Evolutionary conservation across 2,113 vertebrate species (phyloP), one percentile per base, ranked within the genome.

Genomic region (Uria lomvia): DNA sequence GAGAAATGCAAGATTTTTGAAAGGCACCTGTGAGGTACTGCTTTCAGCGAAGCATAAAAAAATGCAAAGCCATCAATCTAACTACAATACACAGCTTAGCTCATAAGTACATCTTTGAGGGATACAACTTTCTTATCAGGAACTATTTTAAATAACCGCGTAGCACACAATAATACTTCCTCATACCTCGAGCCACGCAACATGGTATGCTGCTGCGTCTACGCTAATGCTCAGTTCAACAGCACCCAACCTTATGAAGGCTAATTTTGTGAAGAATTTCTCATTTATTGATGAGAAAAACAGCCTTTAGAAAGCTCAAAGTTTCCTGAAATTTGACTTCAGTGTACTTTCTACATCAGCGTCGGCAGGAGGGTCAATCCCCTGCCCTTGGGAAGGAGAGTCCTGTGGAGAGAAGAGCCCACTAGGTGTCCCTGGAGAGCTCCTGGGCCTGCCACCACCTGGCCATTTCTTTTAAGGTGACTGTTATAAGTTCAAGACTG

Each of bases 271-370:
- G 27, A 75, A 58, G 22, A 62, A 53, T 23, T 68, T 53, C 40
- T 52, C 38, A 43, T 43, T 80, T 70, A 53, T 11, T 45, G 38
- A 65, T 30, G 43, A 67, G n/a, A 34, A 58, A 50, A 49, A 59
- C 11, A 75, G 59, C 11, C 70, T 87, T 72, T 11, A 49, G 15
- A 47, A 92, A 84, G 47, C 14, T n/a, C 26, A 21, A 12, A 36
- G 12, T 34, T 67, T 71, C 47, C 34, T 20, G 9, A 58, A 60
- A 38, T 45, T 23, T 23, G 45, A 26, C 49, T 40, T 62, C 0
- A 15, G 34, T 1, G 5, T 40, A 26, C 1, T 5, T 55, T 55
- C 38, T 29, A 11, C 0, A 1, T 0, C 32, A 11, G 34, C 4
- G 15, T 4, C 10, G 21, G 50, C 59, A 81, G 82, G 15, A 86